phyloP scores from a whole-genome alignment of 92 coral and sea anemone genomes.

The Hydrozoanthus gracilis region DNA sequence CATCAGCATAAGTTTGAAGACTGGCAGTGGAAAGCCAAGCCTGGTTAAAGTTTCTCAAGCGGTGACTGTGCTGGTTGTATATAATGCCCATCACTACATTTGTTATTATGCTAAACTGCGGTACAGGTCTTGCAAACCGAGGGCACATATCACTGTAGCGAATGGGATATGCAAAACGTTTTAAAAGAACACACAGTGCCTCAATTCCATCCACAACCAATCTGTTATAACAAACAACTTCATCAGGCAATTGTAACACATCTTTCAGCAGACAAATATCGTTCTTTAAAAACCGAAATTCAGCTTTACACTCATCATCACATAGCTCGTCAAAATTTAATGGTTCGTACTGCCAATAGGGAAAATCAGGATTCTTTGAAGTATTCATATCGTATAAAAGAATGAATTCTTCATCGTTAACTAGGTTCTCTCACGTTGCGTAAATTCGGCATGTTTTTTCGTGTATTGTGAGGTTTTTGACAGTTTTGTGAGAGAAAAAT shows the following conservation, averaged over 20 bases:
- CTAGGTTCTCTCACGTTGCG: not conserved
- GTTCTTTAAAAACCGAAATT: conserved; percentile 65
- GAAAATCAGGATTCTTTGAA: conserved; percentile 65
- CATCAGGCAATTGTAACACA: conserved; percentile 63
- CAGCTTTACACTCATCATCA: conserved; percentile 64
- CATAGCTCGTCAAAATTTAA: conserved; percentile 59
- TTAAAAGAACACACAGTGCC: not conserved
- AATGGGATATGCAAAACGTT: conserved; percentile 32
- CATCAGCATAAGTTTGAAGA: conserved; percentile 45
- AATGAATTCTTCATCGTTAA: conserved; percentile 47
- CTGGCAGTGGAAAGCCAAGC: conserved; percentile 38
- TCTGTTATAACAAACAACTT: conserved; percentile 53
- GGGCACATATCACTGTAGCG: conserved; percentile 17
- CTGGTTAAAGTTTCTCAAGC: conserved; percentile 25
- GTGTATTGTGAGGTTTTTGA: no score
- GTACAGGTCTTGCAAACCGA: conserved; percentile 44
- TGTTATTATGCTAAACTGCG: conserved; percentile 42
- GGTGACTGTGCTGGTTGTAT: conserved; percentile 12
- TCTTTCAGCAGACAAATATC: conserved; percentile 53
- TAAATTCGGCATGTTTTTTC: not conserved
- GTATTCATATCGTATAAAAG: conserved; percentile 55
- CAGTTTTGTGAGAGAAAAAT: no score
- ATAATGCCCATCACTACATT: conserved; percentile 18
- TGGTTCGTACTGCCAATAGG: conserved; percentile 61
- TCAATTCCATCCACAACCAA: conserved; percentile 48